Conservation (phyloP, 2,113 vertebrate species). For the Pygoscelis antarcticus region DNA sequence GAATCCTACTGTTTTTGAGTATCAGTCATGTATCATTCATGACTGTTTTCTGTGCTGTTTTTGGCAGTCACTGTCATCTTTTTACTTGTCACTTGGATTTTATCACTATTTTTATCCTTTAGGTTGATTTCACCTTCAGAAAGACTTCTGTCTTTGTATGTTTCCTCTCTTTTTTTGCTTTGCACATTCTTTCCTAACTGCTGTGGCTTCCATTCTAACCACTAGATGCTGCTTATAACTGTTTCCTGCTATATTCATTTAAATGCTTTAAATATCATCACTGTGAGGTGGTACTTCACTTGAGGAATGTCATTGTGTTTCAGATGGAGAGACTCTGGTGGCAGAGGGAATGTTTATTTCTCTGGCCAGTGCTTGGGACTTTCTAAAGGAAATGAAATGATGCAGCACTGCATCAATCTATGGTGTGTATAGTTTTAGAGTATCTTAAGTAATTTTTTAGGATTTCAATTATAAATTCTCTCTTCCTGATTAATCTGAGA, state of each 20-base stretch:
- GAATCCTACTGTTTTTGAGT: no score
- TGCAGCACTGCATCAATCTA: neutral
- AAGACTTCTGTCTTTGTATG: neutral
- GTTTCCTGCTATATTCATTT: neutral
- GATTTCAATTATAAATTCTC: neutral
- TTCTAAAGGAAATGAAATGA: neutral
- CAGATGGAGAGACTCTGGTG: neutral
- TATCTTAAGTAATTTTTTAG: neutral
- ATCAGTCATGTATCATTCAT: neutral
- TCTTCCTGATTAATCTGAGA: neutral
- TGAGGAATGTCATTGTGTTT: neutral
- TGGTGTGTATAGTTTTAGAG: neutral
- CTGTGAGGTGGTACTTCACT: neutral
- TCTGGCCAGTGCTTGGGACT: neutral
- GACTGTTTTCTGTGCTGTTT: neutral
- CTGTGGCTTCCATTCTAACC: neutral
- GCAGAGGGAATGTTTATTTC: neutral
- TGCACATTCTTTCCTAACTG: neutral
- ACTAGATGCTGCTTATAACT: neutral
- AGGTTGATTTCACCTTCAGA: neutral
- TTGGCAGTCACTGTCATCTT: neutral
- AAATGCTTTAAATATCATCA: neutral
- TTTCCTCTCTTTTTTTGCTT: neutral
- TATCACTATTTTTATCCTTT: neutral
- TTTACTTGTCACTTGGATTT: neutral